Base-by-base conservation (phyloP, 1,140 invertebrate genomes). In the Trachelipus rathkii region DNA sequence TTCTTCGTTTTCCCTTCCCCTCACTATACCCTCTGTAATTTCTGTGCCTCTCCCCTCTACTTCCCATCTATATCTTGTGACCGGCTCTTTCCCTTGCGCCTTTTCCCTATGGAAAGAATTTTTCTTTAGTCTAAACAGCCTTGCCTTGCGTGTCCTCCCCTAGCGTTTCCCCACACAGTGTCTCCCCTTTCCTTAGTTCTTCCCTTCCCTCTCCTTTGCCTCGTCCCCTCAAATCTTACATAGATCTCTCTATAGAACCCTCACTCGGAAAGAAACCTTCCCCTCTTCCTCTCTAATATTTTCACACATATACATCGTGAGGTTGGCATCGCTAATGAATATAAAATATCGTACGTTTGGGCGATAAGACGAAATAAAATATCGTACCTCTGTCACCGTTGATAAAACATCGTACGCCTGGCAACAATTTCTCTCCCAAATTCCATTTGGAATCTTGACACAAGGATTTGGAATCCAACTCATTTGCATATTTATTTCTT, bases 401-500 rank as follows among this genome's bases (percentile, higher is more conserved):
- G 11, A 2, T 19, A 19, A 15, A 60, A 15, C 50, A 19, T 60
- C 50, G 50, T 60, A 60, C 50, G 50, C 19, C 50, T 60, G 50
- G 50, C 11, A 60, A 19, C 50, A 19, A 13, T 19, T 60, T 19
- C 19, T 2, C 50, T 19, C 19, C 50, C 50, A 60, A 60, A 60
- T 60, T 60, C 50, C 50, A 60, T 60, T 60, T 60, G 50, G 50
- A 60, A 60, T 60, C 50, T 60, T 60, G 50, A 60, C 50, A 60
- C 50, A 60, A 60, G 50, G 50, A 60, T 60, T 60, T 60, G 50
- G 50, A 60, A 60, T 60, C 50, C 19, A 60, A 15, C 50, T 60
- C 50, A 60, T 60, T 60, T 60, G 50, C 50, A 60, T 60, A 60
- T 60, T 60, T 60, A 60, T 60, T 60, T 60, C 50, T 60, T 60